Percentiles rank a stretch among this genome's conserved stretches.
Conservation (phyloP, 2,113 vertebrate genomes). For the Larimichthys crocea region DNA sequence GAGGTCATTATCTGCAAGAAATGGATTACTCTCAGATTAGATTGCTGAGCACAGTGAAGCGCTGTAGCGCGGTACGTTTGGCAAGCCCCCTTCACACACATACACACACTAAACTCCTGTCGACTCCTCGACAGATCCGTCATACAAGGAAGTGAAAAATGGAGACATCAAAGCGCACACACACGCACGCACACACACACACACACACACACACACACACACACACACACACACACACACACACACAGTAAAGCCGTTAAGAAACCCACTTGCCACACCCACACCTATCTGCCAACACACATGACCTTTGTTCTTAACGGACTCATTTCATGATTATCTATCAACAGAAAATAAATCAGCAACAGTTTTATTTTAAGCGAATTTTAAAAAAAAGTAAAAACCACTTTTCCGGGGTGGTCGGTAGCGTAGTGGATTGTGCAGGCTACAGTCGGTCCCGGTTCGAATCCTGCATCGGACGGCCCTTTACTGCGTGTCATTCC, state of each 20-base stretch:
- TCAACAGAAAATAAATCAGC: background rate
- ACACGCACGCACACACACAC: background rate
- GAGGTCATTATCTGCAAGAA: slow-evolving; percentile 82
- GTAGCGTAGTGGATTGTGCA: no score
- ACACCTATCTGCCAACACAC: background rate
- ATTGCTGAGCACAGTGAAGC: slow-evolving; percentile 76
- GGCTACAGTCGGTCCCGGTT: no score
- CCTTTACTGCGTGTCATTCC: no score
- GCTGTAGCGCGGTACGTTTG: slow-evolving; percentile 56
- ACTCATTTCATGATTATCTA: background rate
- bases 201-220: background rate
- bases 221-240: background rate
- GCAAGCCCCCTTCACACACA: slow-evolving; percentile 50
- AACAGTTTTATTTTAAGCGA: background rate
- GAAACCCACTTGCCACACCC: slow-evolving; percentile 7
- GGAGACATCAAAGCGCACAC: slow-evolving; percentile 62
- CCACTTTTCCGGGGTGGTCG: no score
- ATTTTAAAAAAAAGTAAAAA: no score
- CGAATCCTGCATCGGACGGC: no score
- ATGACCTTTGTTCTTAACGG: slow-evolving; percentile 23
- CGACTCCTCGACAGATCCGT: slow-evolving; percentile 64
- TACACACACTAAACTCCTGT: slow-evolving; percentile 57
- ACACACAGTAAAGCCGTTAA: background rate
- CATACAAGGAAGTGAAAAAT: slow-evolving; percentile 66
- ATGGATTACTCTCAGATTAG: slow-evolving; percentile 86